Conservation (phyloP, 2,113 vertebrate species). For the Panthera tigris region DNA sequence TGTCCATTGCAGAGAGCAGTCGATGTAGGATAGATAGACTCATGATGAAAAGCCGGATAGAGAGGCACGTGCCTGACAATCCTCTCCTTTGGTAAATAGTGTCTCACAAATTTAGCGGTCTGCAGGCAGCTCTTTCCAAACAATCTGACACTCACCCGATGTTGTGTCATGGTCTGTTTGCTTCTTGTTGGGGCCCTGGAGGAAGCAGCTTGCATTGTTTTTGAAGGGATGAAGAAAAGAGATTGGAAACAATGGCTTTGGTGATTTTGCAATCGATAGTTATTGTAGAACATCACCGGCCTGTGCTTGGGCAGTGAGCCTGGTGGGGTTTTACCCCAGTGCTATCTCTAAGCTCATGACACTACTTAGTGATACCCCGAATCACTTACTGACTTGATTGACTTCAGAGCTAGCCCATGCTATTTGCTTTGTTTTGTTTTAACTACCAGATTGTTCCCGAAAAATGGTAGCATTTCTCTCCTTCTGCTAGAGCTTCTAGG, state of each 20-base stretch:
- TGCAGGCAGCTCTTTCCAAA: neutral
- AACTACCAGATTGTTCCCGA: neutral
- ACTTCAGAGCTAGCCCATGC: neutral
- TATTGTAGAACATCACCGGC: neutral
- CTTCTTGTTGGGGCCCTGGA: neutral
- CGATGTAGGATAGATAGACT: neutral
- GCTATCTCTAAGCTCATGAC: neutral
- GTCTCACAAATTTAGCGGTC: neutral
- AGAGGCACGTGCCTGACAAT: neutral
- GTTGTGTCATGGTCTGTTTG: neutral
- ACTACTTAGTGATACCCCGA: too few relatives aligned
- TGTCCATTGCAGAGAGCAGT: neutral
- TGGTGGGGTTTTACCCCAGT: neutral
- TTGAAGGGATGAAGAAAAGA: neutral
- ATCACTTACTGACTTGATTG: neutral
- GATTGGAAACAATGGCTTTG: neutral
- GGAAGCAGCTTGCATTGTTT: neutral
- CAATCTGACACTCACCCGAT: neutral
- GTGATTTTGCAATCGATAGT: neutral
- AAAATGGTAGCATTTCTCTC: neutral
- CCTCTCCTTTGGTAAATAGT: neutral
- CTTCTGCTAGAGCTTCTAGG: constrained; percentile 4
- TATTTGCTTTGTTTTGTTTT: neutral
- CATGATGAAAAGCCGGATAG: neutral
- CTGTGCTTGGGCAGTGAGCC: neutral